phyloP scores from a whole-genome alignment of 1,140 invertebrate species.

The Magallana ariakensis region DNA sequence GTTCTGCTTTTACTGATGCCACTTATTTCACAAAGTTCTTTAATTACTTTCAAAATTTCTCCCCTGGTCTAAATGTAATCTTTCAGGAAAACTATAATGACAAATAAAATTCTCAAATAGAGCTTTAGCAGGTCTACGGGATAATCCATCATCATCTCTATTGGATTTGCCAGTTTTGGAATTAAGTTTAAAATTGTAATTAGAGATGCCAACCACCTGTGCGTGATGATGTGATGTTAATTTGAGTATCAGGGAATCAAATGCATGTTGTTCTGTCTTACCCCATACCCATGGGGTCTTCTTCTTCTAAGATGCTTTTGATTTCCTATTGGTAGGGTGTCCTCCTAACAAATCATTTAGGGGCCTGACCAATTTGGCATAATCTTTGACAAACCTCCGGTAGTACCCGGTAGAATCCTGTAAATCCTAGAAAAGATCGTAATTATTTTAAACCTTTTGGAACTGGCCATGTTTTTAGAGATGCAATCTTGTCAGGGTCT shows the following conservation, averaged over 20 bases:
- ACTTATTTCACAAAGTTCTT: constrained; percentile 47
- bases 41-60: constrained; percentile 51
- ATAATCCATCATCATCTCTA: too few species aligned
- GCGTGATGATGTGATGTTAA: too few species aligned
- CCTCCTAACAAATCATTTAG: not conserved
- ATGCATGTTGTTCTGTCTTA: too few species aligned
- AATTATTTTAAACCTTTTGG: not conserved
- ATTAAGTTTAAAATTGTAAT: too few species aligned
- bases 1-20: constrained; percentile 40
- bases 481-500: constrained; percentile 18
- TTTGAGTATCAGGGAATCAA: too few species aligned
- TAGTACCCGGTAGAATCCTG: too few species aligned
- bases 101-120: constrained; percentile 40
- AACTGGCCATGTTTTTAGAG: not conserved
- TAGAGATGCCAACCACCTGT: too few species aligned
- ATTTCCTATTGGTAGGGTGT: not conserved
- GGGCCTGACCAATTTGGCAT: not conserved
- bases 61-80: constrained; percentile 49
- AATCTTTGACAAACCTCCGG: constrained; percentile 36
- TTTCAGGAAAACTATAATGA: constrained; percentile 45
- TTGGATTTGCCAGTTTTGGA: too few species aligned
- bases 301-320: too few species aligned
- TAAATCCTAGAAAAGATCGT: constrained; percentile 35
- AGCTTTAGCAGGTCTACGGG: too few species aligned
- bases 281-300: too few species aligned